phyloP scores from a whole-genome alignment of 1,140 invertebrate species.

The Caenorhabditis remanei region DNA sequence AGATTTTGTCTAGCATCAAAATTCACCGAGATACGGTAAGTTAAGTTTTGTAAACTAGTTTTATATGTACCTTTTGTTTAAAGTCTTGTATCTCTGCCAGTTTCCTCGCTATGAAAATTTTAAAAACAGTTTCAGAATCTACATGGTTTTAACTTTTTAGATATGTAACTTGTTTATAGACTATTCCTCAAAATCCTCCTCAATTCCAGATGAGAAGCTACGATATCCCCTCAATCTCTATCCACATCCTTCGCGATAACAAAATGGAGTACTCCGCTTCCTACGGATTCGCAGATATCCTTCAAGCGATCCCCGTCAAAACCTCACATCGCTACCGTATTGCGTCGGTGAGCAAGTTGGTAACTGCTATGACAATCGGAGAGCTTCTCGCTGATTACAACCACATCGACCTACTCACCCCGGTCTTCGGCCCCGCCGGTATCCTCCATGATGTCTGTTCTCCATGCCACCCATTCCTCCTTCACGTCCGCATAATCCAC shows the following conservation, averaged over 20 bases:
- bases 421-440: not conserved
- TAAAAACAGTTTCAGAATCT: too few species aligned
- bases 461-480: slow-evolving; percentile 47
- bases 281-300: slow-evolving; percentile 52
- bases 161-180: too few species aligned
- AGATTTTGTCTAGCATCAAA: too few species aligned
- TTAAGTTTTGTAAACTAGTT: too few species aligned
- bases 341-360: slow-evolving; percentile 64
- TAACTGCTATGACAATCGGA: slow-evolving; percentile 66
- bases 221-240: slow-evolving; percentile 55
- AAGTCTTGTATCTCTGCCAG: too few species aligned
- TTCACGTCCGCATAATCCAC: slow-evolving; percentile 59
- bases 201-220: slow-evolving; percentile 52
- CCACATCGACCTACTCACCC: slow-evolving; percentile 9
- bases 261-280: slow-evolving; percentile 34
- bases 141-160: too few species aligned
- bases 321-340: slow-evolving; percentile 59
- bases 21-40: too few species aligned
- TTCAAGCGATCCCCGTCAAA: slow-evolving; percentile 31
- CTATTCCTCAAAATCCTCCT: not conserved
- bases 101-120: too few species aligned
- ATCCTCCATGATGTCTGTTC: slow-evolving; percentile 34
- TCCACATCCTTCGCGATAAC: slow-evolving; percentile 9
- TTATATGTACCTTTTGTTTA: too few species aligned
- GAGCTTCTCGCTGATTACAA: slow-evolving; percentile 57